phyloP scores from a whole-genome alignment of 53 echinoderm and acorn worm species.

The Paracentrotus lividus region DNA sequence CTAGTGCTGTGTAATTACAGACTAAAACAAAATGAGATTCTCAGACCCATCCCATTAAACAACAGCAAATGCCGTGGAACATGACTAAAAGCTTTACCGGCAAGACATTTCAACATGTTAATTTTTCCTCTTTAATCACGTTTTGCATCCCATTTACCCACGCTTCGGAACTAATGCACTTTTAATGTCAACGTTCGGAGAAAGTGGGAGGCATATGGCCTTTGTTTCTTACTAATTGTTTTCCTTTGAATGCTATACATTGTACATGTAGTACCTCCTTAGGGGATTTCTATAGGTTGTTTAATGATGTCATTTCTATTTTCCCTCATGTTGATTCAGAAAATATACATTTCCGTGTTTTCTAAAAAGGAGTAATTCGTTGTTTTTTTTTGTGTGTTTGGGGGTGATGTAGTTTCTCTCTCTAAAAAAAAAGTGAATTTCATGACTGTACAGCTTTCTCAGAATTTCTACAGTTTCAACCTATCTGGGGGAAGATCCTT shows the following conservation, averaged over 20 bases:
- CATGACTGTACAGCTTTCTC: no score
- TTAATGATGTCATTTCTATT: neutral
- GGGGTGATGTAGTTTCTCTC: neutral
- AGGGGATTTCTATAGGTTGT: neutral
- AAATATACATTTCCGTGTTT: no score
- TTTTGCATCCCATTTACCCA: conserved; percentile 2
- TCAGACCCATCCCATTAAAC: conserved; percentile 21
- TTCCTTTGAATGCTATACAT: neutral
- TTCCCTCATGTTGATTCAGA: neutral
- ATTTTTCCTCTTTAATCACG: conserved; percentile 40
- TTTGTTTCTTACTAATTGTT: neutral
- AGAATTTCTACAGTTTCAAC: no score
- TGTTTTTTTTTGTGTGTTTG: neutral
- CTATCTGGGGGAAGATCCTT: no score
- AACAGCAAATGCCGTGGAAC: conserved; percentile 14
- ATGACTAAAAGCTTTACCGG: conserved; percentile 37
- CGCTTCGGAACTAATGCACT: conserved; percentile 42
- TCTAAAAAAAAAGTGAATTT: neutral
- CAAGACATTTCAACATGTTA: conserved; percentile 26
- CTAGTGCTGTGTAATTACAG: neutral
- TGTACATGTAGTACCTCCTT: neutral
- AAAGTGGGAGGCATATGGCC: neutral
- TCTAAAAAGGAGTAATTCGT: neutral
- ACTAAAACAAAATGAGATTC: neutral
- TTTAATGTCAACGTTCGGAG: conserved; percentile 17